These are phyloP conservation scores for Diceros bicornis DNA, from an alignment of 2,797 vertebrate species.

Conservation along the genomic window DNA sequence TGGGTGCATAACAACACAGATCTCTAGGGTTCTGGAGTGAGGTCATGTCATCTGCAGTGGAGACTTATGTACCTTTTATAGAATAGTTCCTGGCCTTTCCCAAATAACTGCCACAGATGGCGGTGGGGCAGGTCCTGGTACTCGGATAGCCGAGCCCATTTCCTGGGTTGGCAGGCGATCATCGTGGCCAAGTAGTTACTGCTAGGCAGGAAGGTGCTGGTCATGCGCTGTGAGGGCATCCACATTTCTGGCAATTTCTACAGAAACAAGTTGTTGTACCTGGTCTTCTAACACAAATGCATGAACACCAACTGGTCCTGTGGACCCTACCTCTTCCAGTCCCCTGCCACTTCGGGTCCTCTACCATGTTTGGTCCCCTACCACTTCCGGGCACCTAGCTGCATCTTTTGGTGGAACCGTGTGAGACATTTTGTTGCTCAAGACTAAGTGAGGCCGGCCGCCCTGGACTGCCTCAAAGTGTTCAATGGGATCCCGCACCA, in stretches of 20 bases:
- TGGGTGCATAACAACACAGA: neutral
- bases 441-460: slow-evolving; percentile 94
- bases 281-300: slow-evolving; percentile 94
- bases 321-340: slow-evolving; percentile 76
- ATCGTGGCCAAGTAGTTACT: slow-evolving; percentile 94
- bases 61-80: neutral
- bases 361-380: slow-evolving; percentile 91
- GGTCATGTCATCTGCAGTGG: neutral
- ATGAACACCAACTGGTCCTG: slow-evolving; percentile 96
- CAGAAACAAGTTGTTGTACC: slow-evolving; percentile 94
- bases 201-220: slow-evolving; percentile 94
- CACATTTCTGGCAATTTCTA: slow-evolving; percentile 96
- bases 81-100: neutral
- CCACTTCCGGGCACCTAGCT: slow-evolving; percentile 94
- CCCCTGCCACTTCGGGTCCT: slow-evolving; percentile 94
- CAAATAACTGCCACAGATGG: slow-evolving; percentile 47
- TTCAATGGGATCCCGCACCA: slow-evolving; percentile 94
- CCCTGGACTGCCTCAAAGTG: slow-evolving; percentile 94
- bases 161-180: slow-evolving; percentile 92
- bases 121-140: slow-evolving; percentile 91
- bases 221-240: slow-evolving; percentile 95
- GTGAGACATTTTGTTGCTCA: slow-evolving; percentile 95
- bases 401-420: slow-evolving; percentile 95
- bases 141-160: slow-evolving; percentile 93
- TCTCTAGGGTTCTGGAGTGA: neutral